phyloP scores from a whole-genome alignment of 2,888 invertebrate genomes.

The Anarsia innoxiella region DNA sequence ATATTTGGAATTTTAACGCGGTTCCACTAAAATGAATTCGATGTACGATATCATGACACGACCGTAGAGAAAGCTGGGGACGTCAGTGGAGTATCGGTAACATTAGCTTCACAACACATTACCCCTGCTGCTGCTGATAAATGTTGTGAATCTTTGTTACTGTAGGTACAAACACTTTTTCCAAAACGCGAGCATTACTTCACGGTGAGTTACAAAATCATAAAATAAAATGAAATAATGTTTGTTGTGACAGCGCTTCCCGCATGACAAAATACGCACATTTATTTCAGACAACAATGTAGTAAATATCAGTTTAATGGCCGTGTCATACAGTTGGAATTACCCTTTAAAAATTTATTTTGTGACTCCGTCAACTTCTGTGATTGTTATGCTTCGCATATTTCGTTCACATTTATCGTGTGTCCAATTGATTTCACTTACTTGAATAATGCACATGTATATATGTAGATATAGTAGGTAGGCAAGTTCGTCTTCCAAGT shows the following conservation, averaged over 20 bases:
- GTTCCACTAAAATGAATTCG: constrained; percentile 3
- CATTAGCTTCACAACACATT: constrained; percentile 30
- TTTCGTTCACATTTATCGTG: constrained; percentile 5
- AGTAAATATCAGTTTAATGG: constrained; percentile 61
- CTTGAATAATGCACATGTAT: too few relatives aligned
- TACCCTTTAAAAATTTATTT: constrained; percentile 46
- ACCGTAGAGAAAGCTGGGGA: constrained; percentile 20
- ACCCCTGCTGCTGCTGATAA: constrained; percentile 33
- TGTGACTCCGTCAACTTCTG: constrained; percentile 29
- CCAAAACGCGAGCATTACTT: constrained; percentile 53
- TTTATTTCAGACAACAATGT: constrained; percentile 69
- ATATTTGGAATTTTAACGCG: constrained; percentile 9
- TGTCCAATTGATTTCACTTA: constrained; percentile 4
- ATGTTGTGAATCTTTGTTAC: constrained; percentile 44
- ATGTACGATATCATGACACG: constrained; percentile 9
- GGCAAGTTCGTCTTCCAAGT: too few relatives aligned
- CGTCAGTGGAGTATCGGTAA: constrained; percentile 35
- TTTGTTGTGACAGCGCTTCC: constrained; percentile 70
- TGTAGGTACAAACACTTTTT: constrained; percentile 49
- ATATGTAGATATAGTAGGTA: too few relatives aligned
- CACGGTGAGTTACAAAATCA: constrained; percentile 63
- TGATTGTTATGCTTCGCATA: constrained; percentile 15
- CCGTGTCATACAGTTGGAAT: constrained; percentile 56
- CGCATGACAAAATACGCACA: constrained; percentile 65
- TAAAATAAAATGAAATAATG: constrained; percentile 69